Percentiles rank a stretch among this genome's conserved stretches.
phyloP scores from a whole-genome alignment of 1,140 invertebrate genomes.

The Adoxophyes honmai region DNA sequence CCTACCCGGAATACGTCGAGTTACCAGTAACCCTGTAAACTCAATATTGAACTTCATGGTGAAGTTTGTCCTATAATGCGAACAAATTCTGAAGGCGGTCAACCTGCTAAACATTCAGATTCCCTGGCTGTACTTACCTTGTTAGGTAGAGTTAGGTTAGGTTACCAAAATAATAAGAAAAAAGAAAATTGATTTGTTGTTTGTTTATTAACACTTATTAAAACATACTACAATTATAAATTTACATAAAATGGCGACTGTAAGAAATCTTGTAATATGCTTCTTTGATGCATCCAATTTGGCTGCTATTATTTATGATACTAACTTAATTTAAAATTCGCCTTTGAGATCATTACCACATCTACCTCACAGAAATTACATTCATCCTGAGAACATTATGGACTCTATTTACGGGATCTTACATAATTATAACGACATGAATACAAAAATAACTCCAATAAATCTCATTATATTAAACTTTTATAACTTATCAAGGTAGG shows the following conservation, averaged over 20 bases:
- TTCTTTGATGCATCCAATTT: slow-evolving; percentile 31
- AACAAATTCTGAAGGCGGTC: too few species aligned
- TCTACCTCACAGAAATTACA: slow-evolving; percentile 14
- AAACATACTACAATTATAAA: slow-evolving; percentile 50
- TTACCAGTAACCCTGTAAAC: too few species aligned
- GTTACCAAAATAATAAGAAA: too few species aligned
- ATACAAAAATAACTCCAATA: slow-evolving; percentile 40
- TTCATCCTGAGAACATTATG: slow-evolving; percentile 16
- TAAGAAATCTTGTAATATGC: slow-evolving; percentile 21
- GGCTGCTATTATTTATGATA: slow-evolving; percentile 22
- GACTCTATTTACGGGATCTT: background rate
- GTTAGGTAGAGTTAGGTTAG: too few species aligned
- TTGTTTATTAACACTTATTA: slow-evolving; percentile 64
- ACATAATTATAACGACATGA: slow-evolving; percentile 6
- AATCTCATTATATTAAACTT: slow-evolving; percentile 34
- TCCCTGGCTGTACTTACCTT: too few species aligned
- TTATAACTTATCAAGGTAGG: slow-evolving; percentile 30
- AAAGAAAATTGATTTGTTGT: slow-evolving; percentile 19
- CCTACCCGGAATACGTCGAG: too few species aligned
- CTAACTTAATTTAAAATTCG: slow-evolving; percentile 26
- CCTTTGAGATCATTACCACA: slow-evolving; percentile 32
- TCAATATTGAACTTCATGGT: too few species aligned
- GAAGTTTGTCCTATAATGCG: too few species aligned
- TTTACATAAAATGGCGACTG: slow-evolving; percentile 45
- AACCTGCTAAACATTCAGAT: too few species aligned